Evolutionary conservation across 1,140 invertebrate genomes (phyloP).

Genomic region (Atta texana): DNA sequence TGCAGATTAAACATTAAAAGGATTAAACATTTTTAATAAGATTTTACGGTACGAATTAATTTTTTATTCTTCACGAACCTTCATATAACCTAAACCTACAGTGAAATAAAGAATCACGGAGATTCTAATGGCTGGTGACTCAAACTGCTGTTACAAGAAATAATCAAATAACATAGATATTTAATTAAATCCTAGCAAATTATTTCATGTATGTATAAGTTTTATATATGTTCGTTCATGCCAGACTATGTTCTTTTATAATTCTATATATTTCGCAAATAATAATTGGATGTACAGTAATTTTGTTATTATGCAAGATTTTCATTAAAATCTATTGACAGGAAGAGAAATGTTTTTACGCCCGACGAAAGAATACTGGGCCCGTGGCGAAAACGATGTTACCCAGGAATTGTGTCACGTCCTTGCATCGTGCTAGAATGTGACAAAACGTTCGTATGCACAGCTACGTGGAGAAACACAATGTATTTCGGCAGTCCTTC

Average conservation of each 20-base stretch:
- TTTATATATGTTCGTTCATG: background rate
- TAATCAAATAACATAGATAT: background rate
- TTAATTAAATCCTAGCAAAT: background rate
- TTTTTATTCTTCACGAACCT: background rate
- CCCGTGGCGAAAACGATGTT: constrained; percentile 37
- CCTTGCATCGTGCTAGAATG: constrained; percentile 71
- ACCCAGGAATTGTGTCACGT: constrained; percentile 72
- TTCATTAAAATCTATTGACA: constrained; percentile 59
- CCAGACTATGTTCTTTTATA: background rate
- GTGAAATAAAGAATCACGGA: background rate
- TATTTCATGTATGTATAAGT: background rate
- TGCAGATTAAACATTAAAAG: constrained; percentile 4
- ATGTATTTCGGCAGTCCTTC: constrained; percentile 69
- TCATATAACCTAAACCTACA: background rate
- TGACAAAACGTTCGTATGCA: constrained; percentile 71
- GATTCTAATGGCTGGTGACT: background rate
- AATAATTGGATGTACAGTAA: constrained; percentile 13
- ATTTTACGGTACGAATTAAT: background rate
- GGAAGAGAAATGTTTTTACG: constrained; percentile 73
- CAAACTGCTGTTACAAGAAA: background rate
- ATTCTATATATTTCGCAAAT: constrained; percentile 11
- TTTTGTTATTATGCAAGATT: constrained; percentile 18
- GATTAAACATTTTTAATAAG: background rate
- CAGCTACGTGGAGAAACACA: constrained; percentile 29
- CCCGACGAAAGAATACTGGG: constrained; percentile 11